phyloP scores from a whole-genome alignment of 1,140 invertebrate genomes.

The Drosophila busckii region DNA sequence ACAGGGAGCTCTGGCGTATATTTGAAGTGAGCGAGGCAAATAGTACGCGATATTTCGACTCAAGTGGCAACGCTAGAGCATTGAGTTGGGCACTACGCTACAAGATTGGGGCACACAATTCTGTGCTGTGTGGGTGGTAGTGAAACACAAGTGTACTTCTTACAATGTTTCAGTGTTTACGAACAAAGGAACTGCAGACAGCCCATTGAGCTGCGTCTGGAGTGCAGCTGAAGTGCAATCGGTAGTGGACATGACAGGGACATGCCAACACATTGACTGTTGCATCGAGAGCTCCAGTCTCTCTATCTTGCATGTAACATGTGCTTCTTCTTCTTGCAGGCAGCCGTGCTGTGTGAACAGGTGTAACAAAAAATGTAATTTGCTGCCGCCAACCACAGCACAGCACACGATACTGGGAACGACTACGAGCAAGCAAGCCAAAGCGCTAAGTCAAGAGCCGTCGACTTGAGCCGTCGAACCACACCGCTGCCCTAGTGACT shows the following conservation, averaged over 20 bases:
- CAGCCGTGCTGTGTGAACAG: neutral
- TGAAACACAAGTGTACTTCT: conserved; percentile 51
- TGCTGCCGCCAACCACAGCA: conserved; percentile 3
- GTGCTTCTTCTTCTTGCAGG: neutral
- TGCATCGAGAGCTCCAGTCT: conserved; percentile 1
- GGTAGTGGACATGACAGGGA: conserved; percentile 19
- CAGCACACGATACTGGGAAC: neutral
- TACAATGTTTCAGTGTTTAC: conserved; percentile 50
- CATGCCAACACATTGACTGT: neutral
- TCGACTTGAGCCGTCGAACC: conserved; percentile 49
- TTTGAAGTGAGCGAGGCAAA: conserved; percentile 39
- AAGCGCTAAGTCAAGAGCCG: too few species aligned
- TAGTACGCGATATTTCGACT: conserved; percentile 60
- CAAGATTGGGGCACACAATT: conserved; percentile 2
- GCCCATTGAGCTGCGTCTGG: conserved; percentile 49
- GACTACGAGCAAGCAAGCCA: conserved; percentile 12
- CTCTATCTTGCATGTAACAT: neutral
- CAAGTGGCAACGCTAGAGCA: conserved; percentile 15
- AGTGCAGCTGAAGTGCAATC: conserved; percentile 22
- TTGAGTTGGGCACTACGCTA: neutral
- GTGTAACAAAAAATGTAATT: conserved; percentile 7
- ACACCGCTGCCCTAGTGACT: conserved; percentile 43
- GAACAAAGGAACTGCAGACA: conserved; percentile 61
- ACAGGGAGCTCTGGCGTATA: neutral
- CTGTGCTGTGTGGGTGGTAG: conserved; percentile 3